Percentiles rank a stretch among this genome's conserved stretches.
Conservation (phyloP, 1,140 invertebrate species). For the Druon quercuslanigerum region DNA sequence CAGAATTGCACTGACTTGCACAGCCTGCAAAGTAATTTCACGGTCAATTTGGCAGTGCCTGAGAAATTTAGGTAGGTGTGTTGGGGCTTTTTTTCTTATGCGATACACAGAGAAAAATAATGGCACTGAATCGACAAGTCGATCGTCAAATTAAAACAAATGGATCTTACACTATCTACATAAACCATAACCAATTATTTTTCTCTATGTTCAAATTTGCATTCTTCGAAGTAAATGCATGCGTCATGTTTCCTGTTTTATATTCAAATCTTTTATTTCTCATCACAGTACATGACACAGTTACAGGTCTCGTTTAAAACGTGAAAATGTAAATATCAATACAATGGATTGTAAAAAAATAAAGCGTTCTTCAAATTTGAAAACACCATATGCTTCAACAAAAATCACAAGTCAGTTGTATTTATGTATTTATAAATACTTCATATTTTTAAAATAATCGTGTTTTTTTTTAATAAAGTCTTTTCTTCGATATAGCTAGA, state of each 20-base stretch:
- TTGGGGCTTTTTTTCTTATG: too few species aligned
- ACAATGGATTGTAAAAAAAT: background rate
- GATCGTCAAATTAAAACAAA: too few species aligned
- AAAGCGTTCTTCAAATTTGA: background rate
- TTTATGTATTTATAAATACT: too few species aligned
- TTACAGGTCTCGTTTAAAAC: background rate
- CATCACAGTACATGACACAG: background rate
- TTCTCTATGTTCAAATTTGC: slow-evolving; percentile 5
- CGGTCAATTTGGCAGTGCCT: too few species aligned
- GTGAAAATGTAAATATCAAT: background rate
- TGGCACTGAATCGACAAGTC: too few species aligned
- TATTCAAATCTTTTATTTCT: slow-evolving; percentile 14
- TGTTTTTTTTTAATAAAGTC: too few species aligned
- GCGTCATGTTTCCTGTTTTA: background rate
- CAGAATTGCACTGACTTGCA: slow-evolving; percentile 13
- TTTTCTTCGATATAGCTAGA: too few species aligned
- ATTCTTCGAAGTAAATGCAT: background rate
- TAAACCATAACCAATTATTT: background rate
- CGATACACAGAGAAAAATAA: slow-evolving; percentile 17
- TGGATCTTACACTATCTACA: too few species aligned
- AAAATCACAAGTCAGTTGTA: too few species aligned
- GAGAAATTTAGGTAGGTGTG: too few species aligned
- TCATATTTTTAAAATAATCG: too few species aligned
- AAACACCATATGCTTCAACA: background rate
- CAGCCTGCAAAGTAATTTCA: slow-evolving; percentile 11